Evolutionary conservation across 1,140 invertebrate genomes (phyloP).

Genomic region (Chionoecetes opilio): DNA sequence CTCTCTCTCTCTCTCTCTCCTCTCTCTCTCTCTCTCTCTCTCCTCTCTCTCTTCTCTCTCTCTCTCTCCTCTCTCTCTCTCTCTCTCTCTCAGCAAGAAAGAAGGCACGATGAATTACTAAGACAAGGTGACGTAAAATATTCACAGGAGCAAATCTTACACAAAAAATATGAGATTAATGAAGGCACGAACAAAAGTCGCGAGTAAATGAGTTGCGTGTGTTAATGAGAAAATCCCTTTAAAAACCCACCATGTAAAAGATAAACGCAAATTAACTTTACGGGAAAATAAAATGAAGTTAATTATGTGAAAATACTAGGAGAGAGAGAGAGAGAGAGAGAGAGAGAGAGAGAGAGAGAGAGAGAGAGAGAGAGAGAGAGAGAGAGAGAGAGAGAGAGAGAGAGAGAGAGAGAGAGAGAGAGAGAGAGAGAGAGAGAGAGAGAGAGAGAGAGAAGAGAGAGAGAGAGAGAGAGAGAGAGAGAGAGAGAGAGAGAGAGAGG

Average conservation of each 20-base stretch:
- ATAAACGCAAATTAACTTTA: background rate
- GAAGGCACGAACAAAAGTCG: background rate
- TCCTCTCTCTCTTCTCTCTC: background rate
- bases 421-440: background rate
- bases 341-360: background rate
- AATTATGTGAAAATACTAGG: constrained; percentile 6
- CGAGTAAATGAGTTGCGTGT: constrained; percentile 14
- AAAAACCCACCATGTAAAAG: background rate
- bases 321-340: background rate
- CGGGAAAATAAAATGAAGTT: background rate
- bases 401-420: background rate
- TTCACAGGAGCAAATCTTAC: background rate
- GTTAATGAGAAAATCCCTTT: background rate
- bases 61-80: background rate
- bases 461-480: background rate
- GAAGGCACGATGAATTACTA: background rate
- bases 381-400: background rate
- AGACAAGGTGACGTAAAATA: background rate
- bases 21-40: constrained; percentile 27
- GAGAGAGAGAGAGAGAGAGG: background rate
- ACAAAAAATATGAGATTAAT: background rate
- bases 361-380: background rate
- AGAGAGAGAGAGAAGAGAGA: background rate
- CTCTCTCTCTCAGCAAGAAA: background rate
- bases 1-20: constrained; percentile 25